Evolutionary conservation across 2,888 invertebrate species (phyloP), one percentile per base, ranked within the genome.

Genomic region (Morpho helenor): DNA sequence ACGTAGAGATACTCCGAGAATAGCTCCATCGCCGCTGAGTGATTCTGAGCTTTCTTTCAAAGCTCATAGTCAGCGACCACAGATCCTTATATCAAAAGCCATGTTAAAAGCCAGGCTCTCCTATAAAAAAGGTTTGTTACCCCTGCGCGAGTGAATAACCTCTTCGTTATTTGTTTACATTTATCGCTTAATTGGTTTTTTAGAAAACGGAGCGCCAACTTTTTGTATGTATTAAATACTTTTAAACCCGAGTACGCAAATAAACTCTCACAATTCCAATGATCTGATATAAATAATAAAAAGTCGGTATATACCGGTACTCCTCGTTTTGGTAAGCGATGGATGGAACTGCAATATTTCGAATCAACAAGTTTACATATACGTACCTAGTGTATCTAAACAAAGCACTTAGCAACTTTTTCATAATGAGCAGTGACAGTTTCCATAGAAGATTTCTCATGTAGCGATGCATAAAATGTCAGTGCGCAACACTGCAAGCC

Each of bases 391-490:
- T 63, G 60, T 67, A 63, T 61, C 68, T 67, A 70, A 77, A 80
- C 80, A 83, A 80, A 80, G 72, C 69, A 72, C 74, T 81, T 82
- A 73, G 70, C 80, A 73, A 80, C 75, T 84, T 85, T 86, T 84
- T 84, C 80, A 80, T 81, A 78, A 81, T 78, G 69, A 73, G 75
- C 67, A 78, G 77, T 79, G 87, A 86, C 87, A 86, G 82, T 82
- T 80, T 82, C 85, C 77, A 74, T 80, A 74, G 75, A 74, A 77
- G 80, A 74, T 77, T 87, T 87, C 88, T 74, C 88, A 87, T 82
- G 78, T 81, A 83, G 62, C 85, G 76, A 72, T 80, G 72, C 88
- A 83, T 86, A 79, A 85, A 85, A 86, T 86, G 77, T 81, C 79
- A 79, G 73, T 68, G 75, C 70, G 72, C 78, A 79, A 79, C 77